Conservation (phyloP, 2,113 vertebrate genomes). For the Heliornis fulica region DNA sequence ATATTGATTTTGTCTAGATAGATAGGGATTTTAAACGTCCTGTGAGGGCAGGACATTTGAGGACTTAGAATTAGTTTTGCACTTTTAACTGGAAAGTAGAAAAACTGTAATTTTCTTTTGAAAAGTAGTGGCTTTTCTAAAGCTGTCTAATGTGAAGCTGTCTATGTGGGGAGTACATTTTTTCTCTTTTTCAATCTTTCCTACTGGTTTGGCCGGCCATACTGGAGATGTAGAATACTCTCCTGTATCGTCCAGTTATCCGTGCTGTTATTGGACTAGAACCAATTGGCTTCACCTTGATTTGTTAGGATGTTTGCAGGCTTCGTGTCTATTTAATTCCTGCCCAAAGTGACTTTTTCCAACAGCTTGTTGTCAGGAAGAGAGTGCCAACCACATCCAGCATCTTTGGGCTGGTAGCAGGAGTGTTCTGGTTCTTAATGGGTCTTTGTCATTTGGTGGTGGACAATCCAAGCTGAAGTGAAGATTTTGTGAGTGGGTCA, state of each 20-base stretch:
- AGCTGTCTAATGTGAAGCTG: too few relatives aligned
- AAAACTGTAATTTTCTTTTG: not conserved
- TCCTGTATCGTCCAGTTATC: not conserved
- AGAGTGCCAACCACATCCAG: not conserved
- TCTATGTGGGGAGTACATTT: fast-evolving
- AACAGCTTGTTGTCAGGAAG: not conserved
- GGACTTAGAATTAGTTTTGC: not conserved
- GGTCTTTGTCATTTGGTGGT: not conserved
- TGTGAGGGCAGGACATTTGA: fast-evolving
- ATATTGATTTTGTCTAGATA: not conserved
- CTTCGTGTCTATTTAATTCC: not conserved
- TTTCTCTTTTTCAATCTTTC: not conserved
- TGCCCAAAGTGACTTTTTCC: not conserved
- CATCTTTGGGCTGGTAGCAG: not conserved
- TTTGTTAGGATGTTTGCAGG: not conserved
- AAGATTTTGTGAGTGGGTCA: not conserved
- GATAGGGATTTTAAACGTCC: not conserved
- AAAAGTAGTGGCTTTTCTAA: not conserved
- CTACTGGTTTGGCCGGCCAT: not conserved
- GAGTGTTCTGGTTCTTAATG: not conserved
- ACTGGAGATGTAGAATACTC: not conserved
- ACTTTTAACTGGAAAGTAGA: not conserved
- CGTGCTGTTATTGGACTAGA: not conserved
- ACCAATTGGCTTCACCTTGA: not conserved
- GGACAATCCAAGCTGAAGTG: not conserved